Evolutionary conservation across 2,888 invertebrate genomes (phyloP).

Genomic region (Metallyticus violacea): DNA sequence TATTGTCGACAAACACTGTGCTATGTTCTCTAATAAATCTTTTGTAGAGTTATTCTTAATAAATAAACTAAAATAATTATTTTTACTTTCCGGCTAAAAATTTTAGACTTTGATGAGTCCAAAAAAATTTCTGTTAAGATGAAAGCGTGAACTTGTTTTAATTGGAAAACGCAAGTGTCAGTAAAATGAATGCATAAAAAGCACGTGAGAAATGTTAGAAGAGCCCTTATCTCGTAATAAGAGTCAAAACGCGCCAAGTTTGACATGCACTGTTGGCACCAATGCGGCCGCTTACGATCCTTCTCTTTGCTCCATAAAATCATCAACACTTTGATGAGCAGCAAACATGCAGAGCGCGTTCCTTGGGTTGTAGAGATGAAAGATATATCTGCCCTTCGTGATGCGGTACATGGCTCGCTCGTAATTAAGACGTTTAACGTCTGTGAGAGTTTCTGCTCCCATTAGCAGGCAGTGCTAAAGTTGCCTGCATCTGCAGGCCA

Average conservation of each 20-base stretch:
- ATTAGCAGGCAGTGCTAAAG: no score
- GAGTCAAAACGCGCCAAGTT: no score
- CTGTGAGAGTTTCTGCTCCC: neutral
- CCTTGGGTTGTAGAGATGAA: neutral
- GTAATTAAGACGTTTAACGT: neutral
- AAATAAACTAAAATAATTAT: no score
- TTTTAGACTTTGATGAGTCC: no score
- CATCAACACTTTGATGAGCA: neutral
- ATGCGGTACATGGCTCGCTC: neutral
- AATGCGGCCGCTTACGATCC: no score
- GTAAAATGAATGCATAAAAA: no score
- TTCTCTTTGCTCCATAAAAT: neutral
- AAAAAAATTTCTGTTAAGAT: neutral
- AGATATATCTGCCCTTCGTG: neutral
- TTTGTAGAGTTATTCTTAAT: no score
- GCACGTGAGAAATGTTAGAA: neutral
- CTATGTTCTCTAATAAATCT: no score
- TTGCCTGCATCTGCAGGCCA: neutral
- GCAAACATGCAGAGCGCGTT: no score
- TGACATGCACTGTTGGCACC: neutral
- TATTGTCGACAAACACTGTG: no score
- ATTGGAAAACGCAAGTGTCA: neutral
- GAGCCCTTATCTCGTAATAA: neutral
- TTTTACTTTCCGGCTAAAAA: no score
- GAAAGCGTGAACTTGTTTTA: neutral